Percentiles rank a stretch among this genome's conserved stretches.
Evolutionary conservation across 2,113 vertebrate genomes (phyloP).

Genomic region (Oreochromis niloticus): DNA sequence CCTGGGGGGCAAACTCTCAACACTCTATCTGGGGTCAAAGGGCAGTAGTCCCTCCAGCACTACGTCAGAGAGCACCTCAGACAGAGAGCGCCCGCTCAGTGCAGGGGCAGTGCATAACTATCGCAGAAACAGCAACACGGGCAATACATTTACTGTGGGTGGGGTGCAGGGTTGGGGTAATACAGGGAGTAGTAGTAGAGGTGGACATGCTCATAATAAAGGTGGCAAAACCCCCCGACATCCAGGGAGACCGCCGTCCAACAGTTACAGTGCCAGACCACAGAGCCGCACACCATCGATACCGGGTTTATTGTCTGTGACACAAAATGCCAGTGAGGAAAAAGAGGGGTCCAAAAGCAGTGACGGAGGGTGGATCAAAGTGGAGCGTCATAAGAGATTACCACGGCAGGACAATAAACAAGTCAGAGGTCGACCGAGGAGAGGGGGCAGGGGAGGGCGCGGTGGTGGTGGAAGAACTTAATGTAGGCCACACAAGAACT

Average conservation of each 20-base stretch:
- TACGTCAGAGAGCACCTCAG: conserved; percentile 78
- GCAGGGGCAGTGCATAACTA: conserved; percentile 48
- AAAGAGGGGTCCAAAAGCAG: conserved; percentile 73
- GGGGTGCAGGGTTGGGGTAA: conserved; percentile 36
- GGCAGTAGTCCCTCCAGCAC: conserved; percentile 91
- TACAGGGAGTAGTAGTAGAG: conserved; percentile 13
- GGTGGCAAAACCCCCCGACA: conserved; percentile 48
- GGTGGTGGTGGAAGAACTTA: conserved; percentile 60
- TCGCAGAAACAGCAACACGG: conserved; percentile 58
- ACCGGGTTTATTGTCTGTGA: conserved; percentile 80
- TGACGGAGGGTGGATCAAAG: conserved; percentile 91
- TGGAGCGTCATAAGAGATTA: conserved; percentile 81
- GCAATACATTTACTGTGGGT: conserved; percentile 43
- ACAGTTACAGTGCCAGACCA: conserved; percentile 27
- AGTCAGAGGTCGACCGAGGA: conserved; percentile 67
- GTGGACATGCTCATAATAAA: conserved; percentile 36
- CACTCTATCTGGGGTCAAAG: conserved; percentile 85
- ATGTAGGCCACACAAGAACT: not conserved
- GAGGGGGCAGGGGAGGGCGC: conserved; percentile 77
- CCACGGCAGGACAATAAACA: conserved; percentile 75
- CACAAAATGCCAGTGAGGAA: conserved; percentile 43
- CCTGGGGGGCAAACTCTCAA: conserved; percentile 78
- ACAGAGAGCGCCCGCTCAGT: conserved; percentile 74
- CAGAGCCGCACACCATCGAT: conserved; percentile 63
- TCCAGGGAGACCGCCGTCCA: conserved; percentile 65